phyloP scores from a whole-genome alignment of 2,888 invertebrate genomes.

The Tolmerus cingulatus region DNA sequence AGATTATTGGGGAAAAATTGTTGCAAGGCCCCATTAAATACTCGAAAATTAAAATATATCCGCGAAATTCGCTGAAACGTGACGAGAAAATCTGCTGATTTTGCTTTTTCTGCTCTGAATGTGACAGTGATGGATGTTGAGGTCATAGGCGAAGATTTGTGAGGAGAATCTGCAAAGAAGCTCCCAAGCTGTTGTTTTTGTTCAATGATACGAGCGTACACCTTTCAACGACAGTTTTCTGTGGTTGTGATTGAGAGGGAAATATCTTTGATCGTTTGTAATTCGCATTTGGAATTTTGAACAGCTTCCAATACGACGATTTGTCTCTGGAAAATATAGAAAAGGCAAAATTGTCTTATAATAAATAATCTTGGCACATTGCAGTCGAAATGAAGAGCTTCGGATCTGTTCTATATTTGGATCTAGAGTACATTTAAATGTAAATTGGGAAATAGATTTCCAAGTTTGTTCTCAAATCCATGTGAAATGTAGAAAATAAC shows the following conservation, averaged over 20 bases:
- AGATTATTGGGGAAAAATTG: not conserved
- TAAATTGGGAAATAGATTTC: too few relatives aligned
- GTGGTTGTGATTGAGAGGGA: not conserved
- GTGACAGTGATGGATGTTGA: not conserved
- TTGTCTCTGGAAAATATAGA: not conserved
- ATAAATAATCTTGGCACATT: too few relatives aligned
- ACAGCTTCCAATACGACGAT: not conserved
- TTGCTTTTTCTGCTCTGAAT: not conserved
- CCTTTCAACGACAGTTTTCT: not conserved
- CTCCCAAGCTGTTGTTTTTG: not conserved
- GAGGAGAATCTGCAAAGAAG: not conserved
- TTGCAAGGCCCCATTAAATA: not conserved
- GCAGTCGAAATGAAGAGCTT: too few relatives aligned
- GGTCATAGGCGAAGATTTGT: not conserved
- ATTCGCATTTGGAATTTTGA: not conserved
- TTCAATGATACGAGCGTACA: not conserved
- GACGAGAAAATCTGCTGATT: not conserved
- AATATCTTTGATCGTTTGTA: not conserved
- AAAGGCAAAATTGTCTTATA: not conserved
- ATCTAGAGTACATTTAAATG: too few relatives aligned
- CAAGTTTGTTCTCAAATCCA: too few relatives aligned
- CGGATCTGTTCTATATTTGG: too few relatives aligned
- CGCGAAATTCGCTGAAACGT: not conserved
- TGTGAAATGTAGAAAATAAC: too few relatives aligned
- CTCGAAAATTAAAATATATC: not conserved